Base-by-base conservation (phyloP, 2,888 invertebrate genomes). In the Amiota minor region DNA sequence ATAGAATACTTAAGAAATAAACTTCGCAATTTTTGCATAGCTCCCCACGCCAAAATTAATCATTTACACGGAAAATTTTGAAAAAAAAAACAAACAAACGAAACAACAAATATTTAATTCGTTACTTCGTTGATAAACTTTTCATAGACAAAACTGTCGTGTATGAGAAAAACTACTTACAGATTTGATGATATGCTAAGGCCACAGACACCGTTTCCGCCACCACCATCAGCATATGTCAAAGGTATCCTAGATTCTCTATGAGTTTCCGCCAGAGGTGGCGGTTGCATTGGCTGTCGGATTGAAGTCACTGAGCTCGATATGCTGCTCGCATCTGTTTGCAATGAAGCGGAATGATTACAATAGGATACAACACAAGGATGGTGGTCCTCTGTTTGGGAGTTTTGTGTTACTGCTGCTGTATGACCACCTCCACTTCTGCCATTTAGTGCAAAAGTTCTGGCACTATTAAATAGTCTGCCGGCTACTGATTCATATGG, bases 11-110 rank as follows among this genome's bases (percentile, higher is more conserved):
- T 88, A 23, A 84, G 79, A 81, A 89, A 89, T 79, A 89, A 80
- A 76, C 87, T 87, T 79, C 85, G 82, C 77, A 89, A 74, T 84
- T 87, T 89, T 80, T 88, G 86, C 88, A 89, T 88, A 79, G 81
- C 84, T 83, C 72, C 71, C 74, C 59, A 61, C 59, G 35, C 20
- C 16, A 46, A 12, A 65, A 45, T 18, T 46, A 68, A 75, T 75
- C 71, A 74, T 78, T 71, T 59, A 61, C 49, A 84, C 83, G 71
- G 79, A 83, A 80, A 86, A 85, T 86, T 83, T 87, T 79, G 84
- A 77, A 59, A 76, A 75, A 59, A 71, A 10, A 6, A n/a, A n/a
- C n/a, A 35, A 35, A 35, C 6, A 35, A 35, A 35, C 35, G 6
- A 35, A 23, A 23, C 23, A 23, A 35, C 6, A 35, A 35, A 56